Evolutionary conservation across 2,797 vertebrate genomes (phyloP).

Genomic region (Falco biarmicus): DNA sequence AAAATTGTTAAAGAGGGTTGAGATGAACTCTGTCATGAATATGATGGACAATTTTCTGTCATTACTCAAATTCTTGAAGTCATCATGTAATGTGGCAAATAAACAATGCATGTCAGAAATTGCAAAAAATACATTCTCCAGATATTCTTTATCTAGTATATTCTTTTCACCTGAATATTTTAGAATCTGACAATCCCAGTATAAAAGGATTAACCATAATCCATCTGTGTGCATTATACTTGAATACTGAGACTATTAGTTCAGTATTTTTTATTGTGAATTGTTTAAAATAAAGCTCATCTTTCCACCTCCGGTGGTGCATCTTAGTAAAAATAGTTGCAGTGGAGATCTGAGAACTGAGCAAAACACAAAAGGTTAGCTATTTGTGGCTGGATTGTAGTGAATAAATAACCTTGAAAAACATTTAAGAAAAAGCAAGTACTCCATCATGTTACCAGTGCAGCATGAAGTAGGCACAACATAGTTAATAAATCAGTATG

Average conservation of each 20-base stretch:
- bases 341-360: background rate
- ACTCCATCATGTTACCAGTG: background rate
- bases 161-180: background rate
- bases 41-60: background rate
- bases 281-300: background rate
- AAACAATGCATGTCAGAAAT: background rate
- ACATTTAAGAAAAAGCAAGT: background rate
- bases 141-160: background rate
- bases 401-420: background rate
- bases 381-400: background rate
- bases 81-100: background rate
- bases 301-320: background rate
- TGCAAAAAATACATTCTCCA: background rate
- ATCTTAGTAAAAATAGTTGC: background rate
- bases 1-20: background rate
- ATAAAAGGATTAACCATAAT: background rate
- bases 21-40: background rate
- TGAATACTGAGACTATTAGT: background rate
- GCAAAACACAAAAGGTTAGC: background rate
- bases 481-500: background rate
- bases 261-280: background rate
- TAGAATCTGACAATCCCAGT: background rate
- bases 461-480: background rate
- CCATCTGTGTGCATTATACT: background rate
- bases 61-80: background rate